These are phyloP conservation scores for Pholis gunnellus DNA, from an alignment of 2,113 vertebrate species.

Conservation along the genomic window DNA sequence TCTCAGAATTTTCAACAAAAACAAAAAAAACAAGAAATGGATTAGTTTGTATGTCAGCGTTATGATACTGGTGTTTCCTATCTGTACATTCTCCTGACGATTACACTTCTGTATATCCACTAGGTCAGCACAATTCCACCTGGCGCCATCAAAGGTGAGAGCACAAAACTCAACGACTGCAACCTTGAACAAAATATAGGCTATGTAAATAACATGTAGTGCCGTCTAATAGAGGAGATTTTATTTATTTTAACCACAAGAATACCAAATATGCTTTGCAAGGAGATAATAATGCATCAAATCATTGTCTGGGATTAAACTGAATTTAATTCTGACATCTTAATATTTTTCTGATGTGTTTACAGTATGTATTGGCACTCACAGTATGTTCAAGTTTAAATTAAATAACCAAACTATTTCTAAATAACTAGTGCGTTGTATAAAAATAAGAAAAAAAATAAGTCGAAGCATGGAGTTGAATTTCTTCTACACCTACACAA, in stretches of 20 bases:
- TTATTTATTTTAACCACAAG: too few relatives aligned
- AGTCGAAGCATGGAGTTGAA: not conserved
- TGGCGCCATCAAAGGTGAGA: not conserved
- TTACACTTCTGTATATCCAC: not conserved
- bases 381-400: not conserved
- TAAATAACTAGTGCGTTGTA: not conserved
- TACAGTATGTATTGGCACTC: not conserved
- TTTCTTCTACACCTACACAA: not conserved
- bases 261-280: not conserved
- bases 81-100: not conserved
- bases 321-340: not conserved
- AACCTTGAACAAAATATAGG: conserved; percentile 4
- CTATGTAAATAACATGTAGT: not conserved
- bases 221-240: not conserved
- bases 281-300: not conserved
- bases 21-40: not conserved
- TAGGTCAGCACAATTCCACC: not conserved
- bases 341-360: not conserved
- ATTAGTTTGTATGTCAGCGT: not conserved
- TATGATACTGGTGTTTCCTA: not conserved
- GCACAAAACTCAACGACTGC: not conserved
- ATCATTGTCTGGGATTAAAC: too few relatives aligned
- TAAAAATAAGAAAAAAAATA: not conserved
- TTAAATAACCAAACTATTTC: not conserved
- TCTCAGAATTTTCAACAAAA: not conserved